Evolutionary conservation across 1,140 invertebrate genomes (phyloP), one percentile per base, ranked within the genome.

Genomic region (Eriosoma lanigerum): DNA sequence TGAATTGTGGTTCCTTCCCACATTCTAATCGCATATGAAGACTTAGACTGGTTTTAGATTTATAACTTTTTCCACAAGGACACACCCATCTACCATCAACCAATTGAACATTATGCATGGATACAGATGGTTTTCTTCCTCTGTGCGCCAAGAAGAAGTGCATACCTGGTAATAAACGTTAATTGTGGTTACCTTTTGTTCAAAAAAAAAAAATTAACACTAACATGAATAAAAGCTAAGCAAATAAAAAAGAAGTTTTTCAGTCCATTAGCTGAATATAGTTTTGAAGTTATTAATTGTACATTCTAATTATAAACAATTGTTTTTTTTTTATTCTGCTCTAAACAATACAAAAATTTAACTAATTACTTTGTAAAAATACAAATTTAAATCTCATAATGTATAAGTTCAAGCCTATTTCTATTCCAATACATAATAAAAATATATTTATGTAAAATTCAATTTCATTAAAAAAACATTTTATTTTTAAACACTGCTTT

Each of bases 21-120:
- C 89, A 90, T 81, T 89, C 89, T 73, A 88, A 85, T 54, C 87
- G 86, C 76, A 86, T 83, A 81, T 89, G 88, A 3, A 75, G 26
- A 29, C 80, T 72, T 24, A 70, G 10, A 29, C 73, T 64, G 21
- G 72, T 70, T n/a, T 82, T 83, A 81, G 82, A 81, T 24, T 82
- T 81, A 62, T 83, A 83, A 32, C 46, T 73, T 70, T 81, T 82
- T 32, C 83, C 83, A 73, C 83, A 83, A 17, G 62, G 54, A 4
- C 75, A 78, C 21, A 78, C n/a, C 75, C 48, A 44, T 46, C 50
- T 68, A 60, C 32, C 50, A 24, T 62, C 56, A 21, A 78, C 17
- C 5, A 78, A 78, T n/a, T 78, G 75, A 78, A 78, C 75, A 48
- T 78, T 78, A 19, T 60, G 56, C 56, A 78, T 78, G 19, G 56